Evolutionary conservation across 2,888 invertebrate species (phyloP).

Genomic region (Acanthosepion lycidas): DNA sequence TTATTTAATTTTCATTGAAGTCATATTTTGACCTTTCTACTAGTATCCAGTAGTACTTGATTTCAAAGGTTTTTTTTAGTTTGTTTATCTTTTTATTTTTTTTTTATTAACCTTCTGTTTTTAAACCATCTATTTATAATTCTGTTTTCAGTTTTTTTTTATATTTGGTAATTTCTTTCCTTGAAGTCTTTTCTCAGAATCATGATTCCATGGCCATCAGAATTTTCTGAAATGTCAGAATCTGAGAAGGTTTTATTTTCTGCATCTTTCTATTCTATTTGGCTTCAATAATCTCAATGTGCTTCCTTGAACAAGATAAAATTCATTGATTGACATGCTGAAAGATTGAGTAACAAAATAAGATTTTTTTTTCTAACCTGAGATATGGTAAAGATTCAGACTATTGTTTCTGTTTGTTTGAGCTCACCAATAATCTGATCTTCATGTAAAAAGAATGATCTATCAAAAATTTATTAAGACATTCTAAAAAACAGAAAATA

Average conservation of each 20-base stretch:
- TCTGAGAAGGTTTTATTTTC: background rate
- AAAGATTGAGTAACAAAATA: background rate
- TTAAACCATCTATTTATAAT: background rate
- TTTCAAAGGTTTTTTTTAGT: background rate
- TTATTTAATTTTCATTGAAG: background rate
- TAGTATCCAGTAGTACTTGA: background rate
- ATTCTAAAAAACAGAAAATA: background rate
- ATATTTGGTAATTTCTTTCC: background rate
- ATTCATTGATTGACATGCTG: slow-evolving; percentile 33
- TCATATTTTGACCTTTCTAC: background rate
- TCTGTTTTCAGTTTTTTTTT: background rate
- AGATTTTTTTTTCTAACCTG: background rate
- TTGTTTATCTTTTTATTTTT: background rate
- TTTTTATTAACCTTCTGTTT: background rate
- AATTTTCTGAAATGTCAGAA: background rate
- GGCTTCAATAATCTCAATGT: background rate
- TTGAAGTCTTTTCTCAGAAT: background rate
- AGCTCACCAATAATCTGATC: background rate
- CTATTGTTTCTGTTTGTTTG: background rate
- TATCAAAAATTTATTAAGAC: background rate
- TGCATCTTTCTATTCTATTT: background rate
- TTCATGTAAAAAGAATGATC: background rate
- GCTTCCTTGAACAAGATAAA: background rate
- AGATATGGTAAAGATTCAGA: background rate
- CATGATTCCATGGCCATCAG: background rate